A percentile compares a stretch with the other conserved stretches of the same genome.
These are phyloP conservation scores for Linhomoeus sp. DNA, from an alignment of 2,888 invertebrate genomes.

Conservation along the genomic window DNA sequence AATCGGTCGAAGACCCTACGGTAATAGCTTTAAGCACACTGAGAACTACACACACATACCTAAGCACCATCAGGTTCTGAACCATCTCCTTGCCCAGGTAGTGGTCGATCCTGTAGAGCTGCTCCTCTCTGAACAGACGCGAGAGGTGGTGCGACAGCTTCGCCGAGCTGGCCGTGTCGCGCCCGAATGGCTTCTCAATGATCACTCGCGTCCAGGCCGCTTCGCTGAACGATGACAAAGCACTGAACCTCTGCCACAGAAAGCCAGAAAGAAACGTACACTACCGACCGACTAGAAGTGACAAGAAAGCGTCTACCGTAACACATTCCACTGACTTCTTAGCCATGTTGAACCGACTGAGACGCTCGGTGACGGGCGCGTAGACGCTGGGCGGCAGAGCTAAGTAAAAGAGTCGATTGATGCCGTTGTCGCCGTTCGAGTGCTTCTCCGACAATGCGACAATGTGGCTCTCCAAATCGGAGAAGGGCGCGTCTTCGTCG, in stretches of 20 bases:
- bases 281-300: no score
- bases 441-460: slow-evolving; percentile 30
- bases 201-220: slow-evolving; percentile 85
- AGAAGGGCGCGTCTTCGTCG: slow-evolving; percentile 58
- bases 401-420: slow-evolving; percentile 82
- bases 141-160: slow-evolving; percentile 64
- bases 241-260: no score
- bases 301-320: no score
- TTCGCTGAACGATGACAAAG: no score
- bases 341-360: slow-evolving; percentile 61
- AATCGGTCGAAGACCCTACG: no score
- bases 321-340: no score
- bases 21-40: no score
- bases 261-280: no score
- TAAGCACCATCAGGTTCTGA: slow-evolving; percentile 87
- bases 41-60: no score
- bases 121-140: slow-evolving; percentile 57
- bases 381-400: slow-evolving; percentile 91
- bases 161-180: slow-evolving; percentile 62
- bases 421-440: slow-evolving; percentile 19
- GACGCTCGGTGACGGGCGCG: slow-evolving; percentile 61
- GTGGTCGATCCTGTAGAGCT: slow-evolving; percentile 93
- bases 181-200: slow-evolving; percentile 95
- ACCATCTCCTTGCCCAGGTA: slow-evolving; percentile 99
- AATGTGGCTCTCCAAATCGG: slow-evolving; percentile 53